phyloP scores from a whole-genome alignment of 1,140 invertebrate genomes.

The Platyura marginata region DNA sequence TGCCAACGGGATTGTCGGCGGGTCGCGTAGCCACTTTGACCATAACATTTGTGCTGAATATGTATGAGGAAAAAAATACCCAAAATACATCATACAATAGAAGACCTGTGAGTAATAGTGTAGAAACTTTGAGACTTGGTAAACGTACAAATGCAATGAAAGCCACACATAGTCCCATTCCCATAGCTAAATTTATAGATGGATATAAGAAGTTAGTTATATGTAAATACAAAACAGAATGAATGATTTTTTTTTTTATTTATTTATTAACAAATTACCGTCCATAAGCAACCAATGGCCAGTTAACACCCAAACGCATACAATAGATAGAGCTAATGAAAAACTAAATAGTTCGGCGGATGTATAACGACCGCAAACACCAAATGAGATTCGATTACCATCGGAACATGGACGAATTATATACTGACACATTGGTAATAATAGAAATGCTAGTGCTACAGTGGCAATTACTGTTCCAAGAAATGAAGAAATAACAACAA shows the following conservation, averaged over 20 bases:
- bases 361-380: slow-evolving; percentile 76
- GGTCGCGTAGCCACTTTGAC: slow-evolving; percentile 75
- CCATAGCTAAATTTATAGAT: slow-evolving; percentile 55
- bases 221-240: no score
- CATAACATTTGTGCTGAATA: slow-evolving; percentile 97
- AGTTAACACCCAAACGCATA: slow-evolving; percentile 91
- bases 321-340: slow-evolving; percentile 77
- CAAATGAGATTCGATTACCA: slow-evolving; percentile 77
- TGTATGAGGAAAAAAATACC: slow-evolving; percentile 97
- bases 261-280: no score
- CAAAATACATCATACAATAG: slow-evolving; percentile 96
- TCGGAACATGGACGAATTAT: slow-evolving; percentile 75
- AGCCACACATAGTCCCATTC: slow-evolving; percentile 93
- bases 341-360: slow-evolving; percentile 87
- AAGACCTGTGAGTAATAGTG: slow-evolving; percentile 78
- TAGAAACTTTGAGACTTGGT: slow-evolving; percentile 92
- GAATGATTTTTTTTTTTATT: no score
- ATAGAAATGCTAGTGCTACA: slow-evolving; percentile 84
- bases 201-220: no score
- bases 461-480: slow-evolving; percentile 70
- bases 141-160: slow-evolving; percentile 92
- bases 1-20: slow-evolving; percentile 89
- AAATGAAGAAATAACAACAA: slow-evolving; percentile 12
- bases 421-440: slow-evolving; percentile 95
- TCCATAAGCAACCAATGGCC: slow-evolving; percentile 98